Conservation (phyloP, 2,113 vertebrate genomes). For the Anser brachyrhynchus region DNA sequence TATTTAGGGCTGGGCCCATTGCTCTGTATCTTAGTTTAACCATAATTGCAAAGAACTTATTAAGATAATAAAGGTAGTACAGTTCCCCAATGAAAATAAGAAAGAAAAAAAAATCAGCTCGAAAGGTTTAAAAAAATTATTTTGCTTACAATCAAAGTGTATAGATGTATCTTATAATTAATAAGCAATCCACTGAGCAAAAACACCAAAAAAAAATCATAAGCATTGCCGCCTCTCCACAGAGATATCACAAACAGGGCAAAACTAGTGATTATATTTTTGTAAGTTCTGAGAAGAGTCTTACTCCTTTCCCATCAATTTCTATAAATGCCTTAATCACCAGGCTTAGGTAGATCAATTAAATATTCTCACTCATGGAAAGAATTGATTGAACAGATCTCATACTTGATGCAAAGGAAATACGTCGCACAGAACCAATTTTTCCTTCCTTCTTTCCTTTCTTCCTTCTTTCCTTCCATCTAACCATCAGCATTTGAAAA, state of each 20-base stretch:
- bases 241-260: not conserved
- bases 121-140: not conserved
- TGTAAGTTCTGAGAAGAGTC: not conserved
- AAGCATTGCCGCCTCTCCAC: not conserved
- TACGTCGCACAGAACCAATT: not conserved
- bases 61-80: not conserved
- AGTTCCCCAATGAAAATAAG: not conserved
- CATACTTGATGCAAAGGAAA: not conserved
- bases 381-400: accelerated
- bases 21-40: not conserved
- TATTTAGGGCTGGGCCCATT: not conserved
- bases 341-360: not conserved
- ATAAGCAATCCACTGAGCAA: not conserved
- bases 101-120: not conserved
- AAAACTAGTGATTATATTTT: not conserved
- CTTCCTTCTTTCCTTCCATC: not conserved
- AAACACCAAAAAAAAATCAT: not conserved
- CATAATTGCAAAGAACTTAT: not conserved
- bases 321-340: not conserved
- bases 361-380: not conserved
- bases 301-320: not conserved
- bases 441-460: not conserved
- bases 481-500: not conserved
- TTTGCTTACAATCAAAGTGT: not conserved
- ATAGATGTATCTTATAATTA: not conserved